These are phyloP conservation scores for Anagrus nilaparvatae DNA, from an alignment of 1,140 invertebrate genomes.

Conservation along the genomic window DNA sequence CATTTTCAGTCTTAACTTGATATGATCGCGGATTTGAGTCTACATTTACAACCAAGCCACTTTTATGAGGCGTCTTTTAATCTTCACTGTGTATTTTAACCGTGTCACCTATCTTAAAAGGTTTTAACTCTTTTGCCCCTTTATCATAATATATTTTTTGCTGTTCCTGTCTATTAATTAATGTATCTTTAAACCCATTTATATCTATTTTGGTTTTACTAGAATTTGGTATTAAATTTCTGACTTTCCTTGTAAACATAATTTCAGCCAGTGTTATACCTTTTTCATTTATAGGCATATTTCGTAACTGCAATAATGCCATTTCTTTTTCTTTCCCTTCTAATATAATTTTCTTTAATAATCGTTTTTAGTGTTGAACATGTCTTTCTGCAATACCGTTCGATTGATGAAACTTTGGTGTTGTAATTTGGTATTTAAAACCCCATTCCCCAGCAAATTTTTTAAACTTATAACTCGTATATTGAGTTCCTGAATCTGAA, in stretches of 20 bases:
- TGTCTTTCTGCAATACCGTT: neutral
- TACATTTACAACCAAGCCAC: neutral
- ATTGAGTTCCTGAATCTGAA: neutral
- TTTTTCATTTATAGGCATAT: neutral
- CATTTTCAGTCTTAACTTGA: constrained; percentile 5
- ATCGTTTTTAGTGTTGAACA: neutral
- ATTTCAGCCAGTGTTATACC: constrained; percentile 14
- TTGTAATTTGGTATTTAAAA: neutral
- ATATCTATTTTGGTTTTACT: constrained; percentile 1
- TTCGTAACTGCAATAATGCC: neutral
- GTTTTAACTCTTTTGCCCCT: constrained; percentile 1
- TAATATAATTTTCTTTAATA: neutral
- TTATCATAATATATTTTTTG: constrained; percentile 4
- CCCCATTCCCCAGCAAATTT: neutral
- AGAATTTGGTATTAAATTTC: constrained; percentile 9
- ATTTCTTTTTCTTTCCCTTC: neutral
- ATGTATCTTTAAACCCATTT: constrained; percentile 2
- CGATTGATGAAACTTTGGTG: neutral
- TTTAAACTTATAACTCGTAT: constrained; percentile 29
- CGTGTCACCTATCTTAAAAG: neutral
- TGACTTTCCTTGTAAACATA: constrained; percentile 8
- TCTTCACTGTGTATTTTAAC: constrained; percentile 6
- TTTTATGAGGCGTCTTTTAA: constrained; percentile 4
- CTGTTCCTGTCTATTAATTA: constrained; percentile 1
- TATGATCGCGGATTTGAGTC: neutral